phyloP scores from a whole-genome alignment of 2,888 invertebrate genomes.

The Neoascia interrupta region DNA sequence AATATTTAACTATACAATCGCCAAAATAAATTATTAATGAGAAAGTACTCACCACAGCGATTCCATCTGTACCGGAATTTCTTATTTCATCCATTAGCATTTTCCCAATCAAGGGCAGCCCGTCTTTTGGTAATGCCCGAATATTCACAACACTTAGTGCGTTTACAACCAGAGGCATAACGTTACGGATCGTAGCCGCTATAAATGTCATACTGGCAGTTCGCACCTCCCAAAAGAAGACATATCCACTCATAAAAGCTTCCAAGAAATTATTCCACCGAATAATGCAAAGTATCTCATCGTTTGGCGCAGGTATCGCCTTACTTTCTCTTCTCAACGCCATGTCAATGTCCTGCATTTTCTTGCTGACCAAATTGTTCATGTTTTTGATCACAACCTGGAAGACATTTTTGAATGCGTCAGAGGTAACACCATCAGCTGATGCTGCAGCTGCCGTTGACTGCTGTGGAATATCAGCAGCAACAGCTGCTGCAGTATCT shows the following conservation, averaged over 20 bases:
- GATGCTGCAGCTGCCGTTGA: constrained; percentile 22
- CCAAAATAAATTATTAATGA: neutral
- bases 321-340: constrained; percentile 76
- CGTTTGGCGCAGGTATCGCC: constrained; percentile 76
- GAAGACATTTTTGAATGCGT: constrained; percentile 71
- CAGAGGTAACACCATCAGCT: constrained; percentile 14
- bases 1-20: no score
- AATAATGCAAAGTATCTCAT: constrained; percentile 77
- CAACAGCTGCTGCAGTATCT: constrained; percentile 37
- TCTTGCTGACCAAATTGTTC: constrained; percentile 77
- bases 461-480: constrained; percentile 21
- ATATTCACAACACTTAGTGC: constrained; percentile 77
- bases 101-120: constrained; percentile 74
- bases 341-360: constrained; percentile 78
- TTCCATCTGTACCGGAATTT: constrained; percentile 71
- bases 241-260: constrained; percentile 74
- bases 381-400: constrained; percentile 76
- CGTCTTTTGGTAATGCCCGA: constrained; percentile 70
- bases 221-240: constrained; percentile 77
- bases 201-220: constrained; percentile 71
- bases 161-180: constrained; percentile 76
- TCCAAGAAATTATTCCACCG: constrained; percentile 77
- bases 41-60: constrained; percentile 73
- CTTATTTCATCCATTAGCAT: constrained; percentile 74
- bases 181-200: constrained; percentile 75